Evolutionary conservation across 2,888 invertebrate genomes (phyloP).

Genomic region (Acanthosepion pharaonis): DNA sequence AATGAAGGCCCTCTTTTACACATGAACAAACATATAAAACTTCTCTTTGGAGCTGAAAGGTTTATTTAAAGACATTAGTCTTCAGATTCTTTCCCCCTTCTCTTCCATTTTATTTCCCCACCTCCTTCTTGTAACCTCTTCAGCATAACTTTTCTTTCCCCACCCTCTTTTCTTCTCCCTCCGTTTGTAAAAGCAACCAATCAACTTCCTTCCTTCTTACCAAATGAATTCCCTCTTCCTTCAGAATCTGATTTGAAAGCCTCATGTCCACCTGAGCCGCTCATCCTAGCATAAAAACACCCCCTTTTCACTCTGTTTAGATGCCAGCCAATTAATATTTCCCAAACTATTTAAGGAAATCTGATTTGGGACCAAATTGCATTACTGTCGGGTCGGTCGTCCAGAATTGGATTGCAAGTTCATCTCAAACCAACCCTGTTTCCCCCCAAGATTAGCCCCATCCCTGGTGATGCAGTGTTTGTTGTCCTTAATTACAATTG

Average conservation of each 20-base stretch:
- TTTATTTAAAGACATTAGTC: too few species aligned
- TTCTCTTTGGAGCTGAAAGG: too few species aligned
- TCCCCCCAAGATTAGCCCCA: not conserved
- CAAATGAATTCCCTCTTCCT: not conserved
- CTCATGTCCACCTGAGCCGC: not conserved
- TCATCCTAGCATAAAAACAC: not conserved
- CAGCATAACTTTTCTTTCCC: not conserved
- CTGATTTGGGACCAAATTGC: constrained; percentile 41
- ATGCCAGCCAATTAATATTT: constrained; percentile 35
- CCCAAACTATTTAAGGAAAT: constrained; percentile 42
- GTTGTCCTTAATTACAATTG: constrained; percentile 36
- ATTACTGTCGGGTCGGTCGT: not conserved
- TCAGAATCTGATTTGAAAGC: not conserved
- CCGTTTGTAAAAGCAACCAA: not conserved
- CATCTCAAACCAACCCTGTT: not conserved
- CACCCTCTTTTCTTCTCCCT: not conserved
- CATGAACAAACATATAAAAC: too few species aligned
- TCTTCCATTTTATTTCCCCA: not conserved
- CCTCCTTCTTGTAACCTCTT: too few species aligned
- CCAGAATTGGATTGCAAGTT: not conserved
- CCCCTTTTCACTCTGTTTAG: not conserved
- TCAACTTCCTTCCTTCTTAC: not conserved
- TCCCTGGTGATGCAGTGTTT: constrained; percentile 4
- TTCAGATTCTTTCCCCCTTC: not conserved
- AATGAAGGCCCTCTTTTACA: too few species aligned